Base-by-base conservation (phyloP, 2,888 invertebrate species). In the Nasonovia ribisnigri region DNA sequence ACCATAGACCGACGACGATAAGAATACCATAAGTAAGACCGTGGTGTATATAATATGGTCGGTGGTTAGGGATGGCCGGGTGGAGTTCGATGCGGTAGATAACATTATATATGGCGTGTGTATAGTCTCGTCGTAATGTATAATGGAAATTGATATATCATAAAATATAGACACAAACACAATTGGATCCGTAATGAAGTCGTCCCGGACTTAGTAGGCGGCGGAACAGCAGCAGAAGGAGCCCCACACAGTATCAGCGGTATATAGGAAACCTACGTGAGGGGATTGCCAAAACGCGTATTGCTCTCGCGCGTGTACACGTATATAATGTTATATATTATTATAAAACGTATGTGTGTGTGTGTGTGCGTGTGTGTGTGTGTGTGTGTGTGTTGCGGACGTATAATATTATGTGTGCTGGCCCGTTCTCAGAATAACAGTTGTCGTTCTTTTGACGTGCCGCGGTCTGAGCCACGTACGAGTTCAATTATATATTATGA, bases 141-240 rank as follows among this genome's bases (percentile, higher is more conserved):
- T 93, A 93, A 93, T 89, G 57, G 57, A 90, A 93, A 93, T 93
- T 93, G 93, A 89, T 89, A 84, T 93, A 90, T 93, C 84, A 46
- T 89, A 84, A 89, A 84, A 89, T 93, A 84, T 57, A 84, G 54
- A 93, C 46, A 89, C 93, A 84, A 77, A 84, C 57, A 90, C 84
- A 93, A 93, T 93, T 90, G 93, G 84, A 84, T 84, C 36, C 46
- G 93, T 93, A 93, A 93, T 93, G 93, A 93, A 93, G 93, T 89
- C 46, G 36, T 77, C 46, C 42, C 51, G 36, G 89, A 57, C 84
- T 84, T 51, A n/a, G 92, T 48, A 42, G 84, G 43, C 43, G 92
- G 60, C 20, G 42, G 24, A 5, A n/a, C 29, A 51, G 60, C 57
- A 16, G 84, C 29, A 29, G 46, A 29, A 86, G 86, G 43, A 46